Conservation (phyloP, 1,140 invertebrate species). For the Lycorma delicatula region DNA sequence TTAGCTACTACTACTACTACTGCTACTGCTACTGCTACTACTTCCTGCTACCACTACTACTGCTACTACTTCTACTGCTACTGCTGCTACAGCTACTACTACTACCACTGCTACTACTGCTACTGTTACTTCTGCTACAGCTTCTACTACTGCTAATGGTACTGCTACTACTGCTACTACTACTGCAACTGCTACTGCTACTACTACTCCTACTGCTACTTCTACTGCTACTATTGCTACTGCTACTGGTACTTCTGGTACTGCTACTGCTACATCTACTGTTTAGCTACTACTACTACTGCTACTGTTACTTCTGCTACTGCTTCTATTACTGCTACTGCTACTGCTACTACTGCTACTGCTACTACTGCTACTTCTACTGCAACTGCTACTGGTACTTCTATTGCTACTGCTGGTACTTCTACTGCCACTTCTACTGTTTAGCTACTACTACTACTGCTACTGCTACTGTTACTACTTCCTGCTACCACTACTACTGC, state of each 20-base stretch:
- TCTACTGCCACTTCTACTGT: conserved; percentile 2
- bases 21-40: conserved; percentile 5
- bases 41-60: too few species aligned
- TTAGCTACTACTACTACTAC: too few species aligned
- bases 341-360: conserved; percentile 7
- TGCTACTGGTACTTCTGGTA: too few species aligned
- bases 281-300: too few species aligned
- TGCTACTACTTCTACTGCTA: conserved; percentile 6
- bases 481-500: too few species aligned
- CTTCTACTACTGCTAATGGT: conserved; percentile 2
- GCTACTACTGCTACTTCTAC: conserved; percentile 6
- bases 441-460: too few species aligned
- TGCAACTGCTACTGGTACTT: conserved; percentile 1
- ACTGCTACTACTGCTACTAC: conserved; percentile 7
- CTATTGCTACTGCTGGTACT: not conserved
- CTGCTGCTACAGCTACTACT: too few species aligned
- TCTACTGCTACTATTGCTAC: conserved; percentile 5
- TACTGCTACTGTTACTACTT: conserved; percentile 5
- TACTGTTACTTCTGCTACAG: conserved; percentile 1
- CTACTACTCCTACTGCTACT: too few species aligned
- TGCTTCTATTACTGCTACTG: too few species aligned
- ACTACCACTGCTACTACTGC: conserved; percentile 6
- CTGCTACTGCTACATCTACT: too few species aligned
- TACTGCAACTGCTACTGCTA: conserved; percentile 5
- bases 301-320: conserved; percentile 3